Percentiles rank a stretch among this genome's conserved stretches.
Conservation (phyloP, 1,140 invertebrate species). For the Ceratina japonica region DNA sequence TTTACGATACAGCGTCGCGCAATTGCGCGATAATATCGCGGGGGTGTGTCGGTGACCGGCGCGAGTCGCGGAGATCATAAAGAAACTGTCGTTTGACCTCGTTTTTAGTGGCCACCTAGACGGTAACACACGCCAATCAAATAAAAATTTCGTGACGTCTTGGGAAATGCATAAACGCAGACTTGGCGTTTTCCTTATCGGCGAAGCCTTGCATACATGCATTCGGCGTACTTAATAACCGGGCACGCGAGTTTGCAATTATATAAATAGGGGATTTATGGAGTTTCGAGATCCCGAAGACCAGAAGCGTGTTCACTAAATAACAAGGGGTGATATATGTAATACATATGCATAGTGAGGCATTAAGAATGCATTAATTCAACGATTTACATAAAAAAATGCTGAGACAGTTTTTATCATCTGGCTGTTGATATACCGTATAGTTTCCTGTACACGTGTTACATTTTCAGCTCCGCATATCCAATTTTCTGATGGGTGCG, state of each 20-base stretch:
- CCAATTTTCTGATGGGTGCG: too few species aligned
- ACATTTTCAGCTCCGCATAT: too few species aligned
- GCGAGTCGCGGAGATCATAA: neutral
- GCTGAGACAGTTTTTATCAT: too few species aligned
- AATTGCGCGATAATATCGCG: slow-evolving; percentile 9
- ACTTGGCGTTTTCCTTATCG: neutral
- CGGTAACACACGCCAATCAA: slow-evolving; percentile 2
- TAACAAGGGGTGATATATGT: too few species aligned
- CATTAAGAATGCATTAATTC: too few species aligned
- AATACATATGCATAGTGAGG: too few species aligned
- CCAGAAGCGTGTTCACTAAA: too few species aligned
- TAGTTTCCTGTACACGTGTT: too few species aligned
- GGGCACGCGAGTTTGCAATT: neutral
- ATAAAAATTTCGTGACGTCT: neutral
- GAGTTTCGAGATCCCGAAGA: too few species aligned
- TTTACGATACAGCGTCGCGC: neutral
- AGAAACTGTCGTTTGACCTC: neutral
- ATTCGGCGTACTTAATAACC: neutral
- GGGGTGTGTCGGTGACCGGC: neutral
- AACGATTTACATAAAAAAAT: too few species aligned
- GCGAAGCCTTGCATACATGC: too few species aligned
- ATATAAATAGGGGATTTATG: neutral
- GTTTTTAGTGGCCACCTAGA: neutral
- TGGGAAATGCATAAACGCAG: neutral
- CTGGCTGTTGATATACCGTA: too few species aligned